Base-by-base conservation (phyloP, 2,888 invertebrate species). In the Teleiodes luculella region DNA sequence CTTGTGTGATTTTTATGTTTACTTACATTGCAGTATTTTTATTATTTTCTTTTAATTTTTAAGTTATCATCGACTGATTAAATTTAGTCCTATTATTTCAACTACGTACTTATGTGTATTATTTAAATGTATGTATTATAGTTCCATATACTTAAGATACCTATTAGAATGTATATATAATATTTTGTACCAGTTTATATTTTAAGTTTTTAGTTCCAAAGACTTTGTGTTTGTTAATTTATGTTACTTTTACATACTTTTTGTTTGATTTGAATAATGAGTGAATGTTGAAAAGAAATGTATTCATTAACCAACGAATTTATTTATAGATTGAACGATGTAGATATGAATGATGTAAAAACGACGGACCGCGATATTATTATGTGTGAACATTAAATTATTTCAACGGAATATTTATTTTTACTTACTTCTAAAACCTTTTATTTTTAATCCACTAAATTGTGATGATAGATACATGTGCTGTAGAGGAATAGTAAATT, bases 201-300 rank as follows among this genome's bases (percentile, higher is more conserved):
- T 72, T 70, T 70, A 74, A 73, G 72, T 70, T 76, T 72, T 81
- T 72, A 67, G 76, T 82, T 80, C 88, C 87, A 87, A 88, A 87
- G 87, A 86, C 67, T 67, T 66, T 67, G 61, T 59, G 58, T 64
- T 68, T 59, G 58, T 64, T 68, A 63, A 73, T 68, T 43, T 43
- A 13, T 28, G 61, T 70, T 68, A 67, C n/a, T 66, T 54, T 72
- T 66, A 65, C 54, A 60, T 60, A 58, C 61, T 62, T 63, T 65
- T 66, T 66, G 62, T 65, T 58, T 31, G 10, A 37, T 30, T 45
- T 33, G 49, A 53, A 53, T 62, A 55, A 63, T 61, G 70, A 72
- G 71, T 74, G 76, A 76, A 76, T 78, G 72, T 72, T 5, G 6
- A 72, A 71, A 68, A n/a, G 72, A 83, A 84, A 83, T 80, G 82